These are phyloP conservation scores for Macrotus californicus DNA, from an alignment of 2,113 vertebrate genomes.

Conservation along the genomic window DNA sequence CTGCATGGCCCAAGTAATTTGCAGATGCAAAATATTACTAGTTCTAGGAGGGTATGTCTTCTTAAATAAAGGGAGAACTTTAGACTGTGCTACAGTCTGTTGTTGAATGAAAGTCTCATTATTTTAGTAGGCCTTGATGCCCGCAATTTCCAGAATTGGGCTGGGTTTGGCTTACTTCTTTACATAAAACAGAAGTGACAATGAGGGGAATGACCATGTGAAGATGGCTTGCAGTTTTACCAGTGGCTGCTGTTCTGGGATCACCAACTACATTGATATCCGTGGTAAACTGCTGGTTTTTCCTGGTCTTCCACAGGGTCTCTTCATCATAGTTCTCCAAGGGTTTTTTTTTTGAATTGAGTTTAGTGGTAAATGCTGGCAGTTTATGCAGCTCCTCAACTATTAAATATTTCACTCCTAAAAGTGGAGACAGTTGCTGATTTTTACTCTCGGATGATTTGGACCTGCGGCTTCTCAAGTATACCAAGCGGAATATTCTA, in stretches of 20 bases:
- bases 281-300: neutral
- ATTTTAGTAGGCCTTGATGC: neutral
- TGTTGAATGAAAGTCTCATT: neutral
- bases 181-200: neutral
- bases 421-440: neutral
- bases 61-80: neutral
- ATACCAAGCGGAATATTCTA: neutral
- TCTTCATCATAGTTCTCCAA: neutral
- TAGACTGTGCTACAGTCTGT: neutral
- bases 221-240: neutral
- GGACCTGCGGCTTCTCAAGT: neutral
- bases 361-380: neutral
- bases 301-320: neutral
- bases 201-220: neutral
- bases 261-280: neutral
- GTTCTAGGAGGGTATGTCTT: neutral
- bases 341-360: neutral
- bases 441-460: neutral
- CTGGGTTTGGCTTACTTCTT: neutral
- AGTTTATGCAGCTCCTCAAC: neutral
- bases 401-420: constrained; percentile 24
- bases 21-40: neutral
- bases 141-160: neutral
- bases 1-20: neutral
- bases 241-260: neutral